Conservation (phyloP, 2,113 vertebrate genomes). For the Emydocephalus ijimae region DNA sequence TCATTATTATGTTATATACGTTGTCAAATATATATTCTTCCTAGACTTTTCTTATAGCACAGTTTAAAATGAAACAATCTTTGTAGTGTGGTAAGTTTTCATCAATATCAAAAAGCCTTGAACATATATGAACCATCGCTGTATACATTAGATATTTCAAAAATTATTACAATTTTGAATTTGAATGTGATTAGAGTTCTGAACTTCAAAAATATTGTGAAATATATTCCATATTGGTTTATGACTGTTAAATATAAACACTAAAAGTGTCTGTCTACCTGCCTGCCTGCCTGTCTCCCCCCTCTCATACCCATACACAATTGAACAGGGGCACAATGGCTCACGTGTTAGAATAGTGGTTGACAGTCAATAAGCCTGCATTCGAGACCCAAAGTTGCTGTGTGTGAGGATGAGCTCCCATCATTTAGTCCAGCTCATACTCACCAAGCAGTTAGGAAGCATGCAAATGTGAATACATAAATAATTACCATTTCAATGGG, state of each 20-base stretch:
- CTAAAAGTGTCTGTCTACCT: background rate
- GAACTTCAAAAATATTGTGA: conserved; percentile 32
- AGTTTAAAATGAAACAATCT: background rate
- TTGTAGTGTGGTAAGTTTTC: background rate
- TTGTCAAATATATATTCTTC: background rate
- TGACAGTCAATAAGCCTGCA: background rate
- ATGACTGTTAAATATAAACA: conserved; percentile 36
- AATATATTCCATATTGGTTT: conserved; percentile 57
- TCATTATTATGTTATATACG: background rate
- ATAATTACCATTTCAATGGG: background rate
- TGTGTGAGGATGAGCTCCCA: background rate
- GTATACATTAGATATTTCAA: conserved; percentile 52
- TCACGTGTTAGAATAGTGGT: background rate
- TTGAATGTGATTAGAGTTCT: background rate
- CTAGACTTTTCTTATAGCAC: background rate
- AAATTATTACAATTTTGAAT: background rate
- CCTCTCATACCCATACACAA: background rate
- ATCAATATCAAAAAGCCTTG: background rate
- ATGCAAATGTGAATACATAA: background rate
- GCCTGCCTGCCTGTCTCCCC: background rate
- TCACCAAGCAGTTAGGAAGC: background rate
- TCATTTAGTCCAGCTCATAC: background rate
- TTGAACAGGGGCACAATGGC: background rate
- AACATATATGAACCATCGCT: background rate
- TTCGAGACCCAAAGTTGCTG: background rate